phyloP scores from a whole-genome alignment of 1,140 invertebrate genomes.

The Drosophila mayri region DNA sequence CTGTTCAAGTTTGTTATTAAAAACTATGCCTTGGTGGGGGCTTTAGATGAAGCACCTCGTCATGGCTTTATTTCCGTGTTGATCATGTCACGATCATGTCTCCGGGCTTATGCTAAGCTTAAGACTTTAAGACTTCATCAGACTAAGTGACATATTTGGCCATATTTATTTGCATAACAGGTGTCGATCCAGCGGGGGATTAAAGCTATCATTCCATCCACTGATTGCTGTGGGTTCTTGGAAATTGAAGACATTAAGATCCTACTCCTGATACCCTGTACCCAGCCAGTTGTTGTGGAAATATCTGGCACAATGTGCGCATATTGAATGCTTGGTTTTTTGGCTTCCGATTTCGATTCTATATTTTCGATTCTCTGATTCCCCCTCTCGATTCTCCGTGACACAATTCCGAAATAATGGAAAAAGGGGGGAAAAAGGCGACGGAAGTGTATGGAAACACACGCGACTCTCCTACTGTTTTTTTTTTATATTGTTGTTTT shows the following conservation, averaged over 20 bases:
- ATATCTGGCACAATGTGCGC: slow-evolving; percentile 59
- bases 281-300: not conserved
- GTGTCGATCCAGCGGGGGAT: slow-evolving; percentile 1
- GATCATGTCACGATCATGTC: slow-evolving; percentile 14
- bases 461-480: slow-evolving; percentile 24
- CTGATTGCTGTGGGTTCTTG: not conserved
- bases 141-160: slow-evolving; percentile 9
- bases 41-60: not conserved
- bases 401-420: slow-evolving; percentile 61
- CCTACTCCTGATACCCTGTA: slow-evolving; percentile 14
- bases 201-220: slow-evolving; percentile 1
- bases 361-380: slow-evolving; percentile 19
- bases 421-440: not conserved
- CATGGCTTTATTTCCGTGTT: slow-evolving; percentile 11
- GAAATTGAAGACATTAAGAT: not conserved
- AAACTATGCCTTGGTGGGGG: not conserved
- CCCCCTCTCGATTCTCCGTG: slow-evolving; percentile 34
- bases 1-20: not conserved
- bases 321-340: slow-evolving; percentile 38
- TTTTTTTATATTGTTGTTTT: not conserved
- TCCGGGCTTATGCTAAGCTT: not conserved
- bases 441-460: slow-evolving; percentile 50
- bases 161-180: slow-evolving; percentile 12
- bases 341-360: slow-evolving; percentile 35
- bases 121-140: not conserved